These are phyloP conservation scores for Ciconia stormi DNA, from an alignment of 2,113 vertebrate genomes.

Conservation along the genomic window DNA sequence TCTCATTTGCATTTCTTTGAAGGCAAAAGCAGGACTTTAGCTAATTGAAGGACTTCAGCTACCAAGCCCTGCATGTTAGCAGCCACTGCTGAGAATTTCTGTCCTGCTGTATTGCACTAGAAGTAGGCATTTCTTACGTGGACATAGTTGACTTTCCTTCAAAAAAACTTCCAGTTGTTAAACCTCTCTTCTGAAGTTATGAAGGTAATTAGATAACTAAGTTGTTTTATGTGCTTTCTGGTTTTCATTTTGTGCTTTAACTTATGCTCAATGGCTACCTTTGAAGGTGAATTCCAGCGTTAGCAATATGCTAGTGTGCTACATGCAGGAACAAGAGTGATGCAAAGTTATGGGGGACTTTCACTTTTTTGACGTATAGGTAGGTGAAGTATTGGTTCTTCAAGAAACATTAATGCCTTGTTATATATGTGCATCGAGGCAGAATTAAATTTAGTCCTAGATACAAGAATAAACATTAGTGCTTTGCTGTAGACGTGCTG, in stretches of 20 bases:
- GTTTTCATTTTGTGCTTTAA: background rate
- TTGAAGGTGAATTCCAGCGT: background rate
- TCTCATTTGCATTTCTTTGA: background rate
- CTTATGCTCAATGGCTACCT: background rate
- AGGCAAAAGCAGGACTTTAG: background rate
- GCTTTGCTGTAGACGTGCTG: background rate
- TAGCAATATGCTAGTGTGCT: background rate
- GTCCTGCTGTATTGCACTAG: background rate
- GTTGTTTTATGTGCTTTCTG: background rate
- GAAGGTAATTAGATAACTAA: background rate
- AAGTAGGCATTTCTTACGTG: background rate
- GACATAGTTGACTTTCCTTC: background rate
- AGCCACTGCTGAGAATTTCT: background rate
- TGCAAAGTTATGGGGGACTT: background rate
- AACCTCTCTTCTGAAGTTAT: background rate
- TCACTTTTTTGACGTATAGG: background rate
- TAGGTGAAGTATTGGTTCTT: background rate
- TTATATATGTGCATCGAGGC: background rate
- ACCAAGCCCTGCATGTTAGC: rapidly evolving
- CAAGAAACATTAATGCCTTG: background rate
- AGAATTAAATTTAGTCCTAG: conserved; percentile 12
- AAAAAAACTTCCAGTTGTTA: background rate
- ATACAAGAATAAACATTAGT: conserved; percentile 14
- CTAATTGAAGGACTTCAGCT: background rate
- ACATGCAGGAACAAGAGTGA: rapidly evolving